A percentile compares a stretch with the other conserved stretches of the same genome.
phyloP scores from a whole-genome alignment of 2,888 invertebrate species.

The Siphlonurus alternatus region DNA sequence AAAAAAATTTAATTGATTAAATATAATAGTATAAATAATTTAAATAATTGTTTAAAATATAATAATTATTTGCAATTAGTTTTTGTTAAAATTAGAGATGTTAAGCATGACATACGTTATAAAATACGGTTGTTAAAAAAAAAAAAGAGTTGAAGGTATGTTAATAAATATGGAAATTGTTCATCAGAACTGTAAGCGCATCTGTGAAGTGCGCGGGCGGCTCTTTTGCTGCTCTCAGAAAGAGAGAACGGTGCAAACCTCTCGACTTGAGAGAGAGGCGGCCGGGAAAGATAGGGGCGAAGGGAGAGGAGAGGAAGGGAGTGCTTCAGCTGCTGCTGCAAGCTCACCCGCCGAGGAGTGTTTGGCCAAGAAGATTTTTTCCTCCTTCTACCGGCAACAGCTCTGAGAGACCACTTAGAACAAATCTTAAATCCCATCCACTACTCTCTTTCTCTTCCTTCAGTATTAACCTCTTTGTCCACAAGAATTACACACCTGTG shows the following conservation, averaged over 20 bases:
- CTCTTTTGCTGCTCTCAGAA: neutral
- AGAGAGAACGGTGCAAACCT: neutral
- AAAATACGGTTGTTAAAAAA: too few relatives aligned
- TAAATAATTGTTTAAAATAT: too few relatives aligned
- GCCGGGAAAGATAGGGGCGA: neutral
- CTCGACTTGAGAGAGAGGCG: neutral
- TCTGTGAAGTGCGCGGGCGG: neutral
- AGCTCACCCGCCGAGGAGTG: neutral
- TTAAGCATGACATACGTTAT: too few relatives aligned
- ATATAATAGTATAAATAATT: too few relatives aligned
- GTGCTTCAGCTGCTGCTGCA: neutral
- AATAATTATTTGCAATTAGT: too few relatives aligned
- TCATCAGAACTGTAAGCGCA: too few relatives aligned
- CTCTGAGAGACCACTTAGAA: conserved; percentile 1
- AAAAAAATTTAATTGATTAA: too few relatives aligned
- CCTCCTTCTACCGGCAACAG: neutral
- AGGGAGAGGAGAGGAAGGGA: neutral
- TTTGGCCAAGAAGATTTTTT: conserved; percentile 1
- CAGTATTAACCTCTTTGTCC: conserved; percentile 1
- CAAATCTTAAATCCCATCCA: conserved; percentile 4
- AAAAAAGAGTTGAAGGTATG: too few relatives aligned
- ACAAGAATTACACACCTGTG: conserved; percentile 1
- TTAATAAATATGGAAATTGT: too few relatives aligned
- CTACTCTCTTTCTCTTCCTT: neutral
- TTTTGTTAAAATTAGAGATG: too few relatives aligned